These are phyloP conservation scores for Mesoligia furuncula DNA, from an alignment of 2,888 invertebrate genomes.

Conservation along the genomic window DNA sequence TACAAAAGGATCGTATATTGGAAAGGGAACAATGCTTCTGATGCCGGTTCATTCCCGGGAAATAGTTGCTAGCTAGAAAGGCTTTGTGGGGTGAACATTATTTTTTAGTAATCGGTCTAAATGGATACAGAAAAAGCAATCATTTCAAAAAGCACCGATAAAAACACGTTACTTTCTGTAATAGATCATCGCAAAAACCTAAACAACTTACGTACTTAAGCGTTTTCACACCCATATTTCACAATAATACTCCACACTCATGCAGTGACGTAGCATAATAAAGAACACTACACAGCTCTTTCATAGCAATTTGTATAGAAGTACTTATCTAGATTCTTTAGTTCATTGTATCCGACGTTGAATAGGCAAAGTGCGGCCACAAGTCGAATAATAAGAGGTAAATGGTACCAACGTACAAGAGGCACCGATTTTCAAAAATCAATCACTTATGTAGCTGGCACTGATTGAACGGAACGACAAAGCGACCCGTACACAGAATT, in stretches of 20 bases:
- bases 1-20: conserved; percentile 77
- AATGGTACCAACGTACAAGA: conserved; percentile 83
- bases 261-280: conserved; percentile 51
- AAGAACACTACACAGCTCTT: conserved; percentile 48
- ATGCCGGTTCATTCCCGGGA: conserved; percentile 66
- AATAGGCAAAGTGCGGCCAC: conserved; percentile 69
- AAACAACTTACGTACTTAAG: conserved; percentile 23
- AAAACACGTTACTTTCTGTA: conserved; percentile 8
- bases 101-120: neutral
- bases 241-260: conserved; percentile 48
- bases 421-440: conserved; percentile 87
- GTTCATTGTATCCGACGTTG: conserved; percentile 60
- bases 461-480: conserved; percentile 86
- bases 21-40: conserved; percentile 77
- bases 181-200: conserved; percentile 36
- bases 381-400: conserved; percentile 73
- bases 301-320: conserved; percentile 62
- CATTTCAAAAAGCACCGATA: neutral
- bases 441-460: conserved; percentile 88
- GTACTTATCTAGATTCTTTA: conserved; percentile 63
- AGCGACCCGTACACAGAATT: conserved; percentile 54
- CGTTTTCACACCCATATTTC: conserved; percentile 45
- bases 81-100: conserved; percentile 23
- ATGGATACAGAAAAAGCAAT: neutral
- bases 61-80: conserved; percentile 62